Evolutionary conservation across 2,113 vertebrate species (phyloP).

Genomic region (Spea bombifrons): DNA sequence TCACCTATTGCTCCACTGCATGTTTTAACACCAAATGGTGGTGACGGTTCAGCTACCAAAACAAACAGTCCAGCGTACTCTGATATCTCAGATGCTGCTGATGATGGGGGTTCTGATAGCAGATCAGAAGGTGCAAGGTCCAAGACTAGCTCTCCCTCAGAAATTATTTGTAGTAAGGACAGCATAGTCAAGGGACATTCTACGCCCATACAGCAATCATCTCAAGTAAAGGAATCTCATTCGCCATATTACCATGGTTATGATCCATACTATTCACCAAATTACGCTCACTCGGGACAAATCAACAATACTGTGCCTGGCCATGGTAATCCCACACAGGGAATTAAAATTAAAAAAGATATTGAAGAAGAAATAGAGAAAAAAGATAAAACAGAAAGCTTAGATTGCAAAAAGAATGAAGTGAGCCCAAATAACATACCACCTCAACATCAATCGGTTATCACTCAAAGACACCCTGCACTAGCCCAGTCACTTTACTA

Average conservation of each 20-base stretch:
- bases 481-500: slow-evolving; percentile 97
- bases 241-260: slow-evolving; percentile 91
- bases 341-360: slow-evolving; percentile 85
- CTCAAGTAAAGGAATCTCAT: slow-evolving; percentile 80
- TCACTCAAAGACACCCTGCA: slow-evolving; percentile 92
- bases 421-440: slow-evolving; percentile 66
- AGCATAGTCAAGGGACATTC: slow-evolving; percentile 77
- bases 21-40: slow-evolving; percentile 69
- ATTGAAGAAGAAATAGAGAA: slow-evolving; percentile 76
- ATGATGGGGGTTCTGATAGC: slow-evolving; percentile 90
- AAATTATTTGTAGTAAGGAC: slow-evolving; percentile 75
- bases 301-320: slow-evolving; percentile 70
- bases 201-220: slow-evolving; percentile 63
- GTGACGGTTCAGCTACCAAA: slow-evolving; percentile 74
- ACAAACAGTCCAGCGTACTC: slow-evolving; percentile 97
- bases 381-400: slow-evolving; percentile 73
- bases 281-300: slow-evolving; percentile 84
- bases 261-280: slow-evolving; percentile 91
- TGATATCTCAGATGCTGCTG: slow-evolving; percentile 92
- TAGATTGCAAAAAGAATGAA: slow-evolving; percentile 81
- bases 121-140: slow-evolving; percentile 84
- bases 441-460: slow-evolving; percentile 91
- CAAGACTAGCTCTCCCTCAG: slow-evolving; percentile 80
- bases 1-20: slow-evolving; percentile 68
- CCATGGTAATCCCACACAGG: slow-evolving; percentile 68